Base-by-base conservation (phyloP, 2,113 vertebrate genomes). In the Gallinago media region DNA sequence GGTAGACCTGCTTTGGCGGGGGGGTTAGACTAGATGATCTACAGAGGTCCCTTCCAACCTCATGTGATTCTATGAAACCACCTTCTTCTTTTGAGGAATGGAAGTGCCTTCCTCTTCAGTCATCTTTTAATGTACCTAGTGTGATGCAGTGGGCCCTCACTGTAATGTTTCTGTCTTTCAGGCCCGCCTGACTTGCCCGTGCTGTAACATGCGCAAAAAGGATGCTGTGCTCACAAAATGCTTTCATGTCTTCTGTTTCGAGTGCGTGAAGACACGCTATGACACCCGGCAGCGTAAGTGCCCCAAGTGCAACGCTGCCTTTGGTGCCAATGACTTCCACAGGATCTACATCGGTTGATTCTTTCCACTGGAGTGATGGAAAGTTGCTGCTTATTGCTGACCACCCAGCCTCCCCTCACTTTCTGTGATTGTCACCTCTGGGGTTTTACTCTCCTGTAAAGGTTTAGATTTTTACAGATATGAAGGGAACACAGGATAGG, bases 211-310 rank as follows among this genome's bases (percentile, higher is more conserved):
- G 72, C 99, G 99, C 65, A 99, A 99, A 93, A 99, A 99, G 98
- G 99, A 99, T 5, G 99, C 99, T 0, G 99, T 99, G 4, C 98
- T 99, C 85, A 99, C 99, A 21, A 99, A 99, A 97, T 99, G 99
- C 95, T 99, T 99, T 94, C 99, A 99, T 0, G 99, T 99, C 56
- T 99, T 99, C 98, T 99, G 99, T 97, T 99, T 99, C 6, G 99
- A 99, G 97, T 99, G 99, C 14, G 99, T 99, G 44, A 99, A 99
- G 95, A 99, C 99, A 0, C 99, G 99, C 84, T 99, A 99, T 6
- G 99, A 99, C 97, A 99, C 99, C 2, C 98, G 99, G 36, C 99
- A 99, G 97, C 99, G 99, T 94, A 99, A 99, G 80, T 99, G 99
- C 95, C 99, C 99, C 68, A 99, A 99, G 96, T 99, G 99, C 97